Evolutionary conservation across 2,888 invertebrate genomes (phyloP).

Genomic region (Tinea trinotella): DNA sequence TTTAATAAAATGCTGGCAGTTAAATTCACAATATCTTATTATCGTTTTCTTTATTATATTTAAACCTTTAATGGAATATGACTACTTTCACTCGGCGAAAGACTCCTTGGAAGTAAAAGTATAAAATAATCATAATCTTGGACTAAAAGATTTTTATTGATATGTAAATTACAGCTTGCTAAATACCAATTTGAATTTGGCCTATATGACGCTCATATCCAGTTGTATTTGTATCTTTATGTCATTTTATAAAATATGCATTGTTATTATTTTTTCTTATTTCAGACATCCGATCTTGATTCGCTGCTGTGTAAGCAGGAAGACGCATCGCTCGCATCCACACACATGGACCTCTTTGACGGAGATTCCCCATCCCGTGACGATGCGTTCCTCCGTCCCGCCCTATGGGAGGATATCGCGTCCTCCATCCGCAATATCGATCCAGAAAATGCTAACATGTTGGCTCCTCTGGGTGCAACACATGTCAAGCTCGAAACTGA

Average conservation of each 20-base stretch:
- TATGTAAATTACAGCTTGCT: background rate
- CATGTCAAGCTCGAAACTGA: conserved; percentile 87
- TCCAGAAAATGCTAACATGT: conserved; percentile 91
- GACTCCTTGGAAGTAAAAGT: conserved; percentile 8
- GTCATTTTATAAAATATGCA: background rate
- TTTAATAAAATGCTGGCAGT: conserved; percentile 1
- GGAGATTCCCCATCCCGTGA: conserved; percentile 76
- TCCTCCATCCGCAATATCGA: conserved; percentile 92
- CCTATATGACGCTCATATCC: background rate
- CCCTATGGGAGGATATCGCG: conserved; percentile 93
- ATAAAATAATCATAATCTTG: background rate
- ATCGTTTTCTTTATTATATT: background rate
- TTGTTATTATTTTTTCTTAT: conserved; percentile 24
- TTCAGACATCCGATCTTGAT: conserved; percentile 85
- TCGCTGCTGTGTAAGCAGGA: conserved; percentile 84
- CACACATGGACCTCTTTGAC: conserved; percentile 69
- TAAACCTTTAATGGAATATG: background rate
- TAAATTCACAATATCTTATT: background rate
- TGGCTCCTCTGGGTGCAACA: conserved; percentile 76
- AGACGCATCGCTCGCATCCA: conserved; percentile 76
- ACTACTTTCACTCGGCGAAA: background rate
- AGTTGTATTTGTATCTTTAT: too few species aligned
- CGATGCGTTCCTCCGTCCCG: conserved; percentile 89
- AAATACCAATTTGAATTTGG: background rate
- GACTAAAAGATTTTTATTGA: conserved; percentile 7